Conservation (phyloP, 2,797 vertebrate genomes). For the Tenualosa ilisha region DNA sequence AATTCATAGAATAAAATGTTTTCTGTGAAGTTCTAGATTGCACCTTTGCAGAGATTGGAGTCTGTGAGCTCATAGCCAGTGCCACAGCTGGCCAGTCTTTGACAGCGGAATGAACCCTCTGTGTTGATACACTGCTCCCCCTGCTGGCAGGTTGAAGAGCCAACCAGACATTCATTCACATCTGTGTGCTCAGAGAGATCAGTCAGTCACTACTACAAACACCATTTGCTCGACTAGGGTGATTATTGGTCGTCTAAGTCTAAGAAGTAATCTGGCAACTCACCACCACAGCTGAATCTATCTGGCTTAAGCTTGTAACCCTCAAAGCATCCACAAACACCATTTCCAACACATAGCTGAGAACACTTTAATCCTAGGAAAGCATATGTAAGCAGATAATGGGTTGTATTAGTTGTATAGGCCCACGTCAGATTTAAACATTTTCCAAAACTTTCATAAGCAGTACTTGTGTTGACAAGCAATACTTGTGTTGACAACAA, state of each 20-base stretch:
- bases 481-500: background rate
- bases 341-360: conserved; percentile 80
- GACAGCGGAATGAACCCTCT: conserved; percentile 85
- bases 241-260: background rate
- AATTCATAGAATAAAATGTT: background rate
- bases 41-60: conserved; percentile 85
- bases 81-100: conserved; percentile 82
- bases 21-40: background rate
- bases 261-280: conserved; percentile 34
- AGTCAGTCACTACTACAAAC: background rate
- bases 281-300: conserved; percentile 85
- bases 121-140: conserved; percentile 87
- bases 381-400: background rate
- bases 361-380: conserved; percentile 80
- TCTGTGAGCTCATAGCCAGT: conserved; percentile 87
- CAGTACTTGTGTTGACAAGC: background rate
- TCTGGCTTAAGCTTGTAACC: conserved; percentile 84
- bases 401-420: too few relatives aligned
- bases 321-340: conserved; percentile 79
- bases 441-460: background rate
- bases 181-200: conserved; percentile 68
- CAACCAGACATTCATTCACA: conserved; percentile 84
- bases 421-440: too few relatives aligned
- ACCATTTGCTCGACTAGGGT: background rate
- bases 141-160: conserved; percentile 72